phyloP scores from a whole-genome alignment of 2,113 vertebrate genomes.

The Larimichthys crocea region DNA sequence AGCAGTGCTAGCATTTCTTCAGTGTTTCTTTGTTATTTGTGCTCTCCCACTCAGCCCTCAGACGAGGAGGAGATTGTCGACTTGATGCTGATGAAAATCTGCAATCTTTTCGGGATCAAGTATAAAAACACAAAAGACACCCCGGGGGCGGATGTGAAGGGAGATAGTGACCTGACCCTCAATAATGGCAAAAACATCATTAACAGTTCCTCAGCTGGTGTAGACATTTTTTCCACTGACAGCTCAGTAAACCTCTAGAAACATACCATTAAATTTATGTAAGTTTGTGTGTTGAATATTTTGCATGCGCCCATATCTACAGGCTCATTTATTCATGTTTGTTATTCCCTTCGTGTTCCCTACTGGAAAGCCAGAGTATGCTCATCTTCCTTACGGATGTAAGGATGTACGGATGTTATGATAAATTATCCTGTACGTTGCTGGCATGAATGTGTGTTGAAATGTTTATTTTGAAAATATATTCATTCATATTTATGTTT shows the following conservation, averaged over 20 bases:
- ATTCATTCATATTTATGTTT: background rate
- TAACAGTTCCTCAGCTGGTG: background rate
- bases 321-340: background rate
- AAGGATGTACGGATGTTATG: no score
- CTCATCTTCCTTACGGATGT: background rate
- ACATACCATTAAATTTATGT: background rate
- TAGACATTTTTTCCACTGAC: background rate
- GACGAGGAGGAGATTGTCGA: conserved; percentile 93
- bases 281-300: background rate
- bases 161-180: background rate
- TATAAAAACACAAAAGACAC: conserved; percentile 39
- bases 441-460: background rate
- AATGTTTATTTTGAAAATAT: background rate
- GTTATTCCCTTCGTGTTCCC: background rate
- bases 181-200: conserved; percentile 22
- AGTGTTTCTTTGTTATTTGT: background rate
- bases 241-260: background rate
- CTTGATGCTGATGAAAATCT: conserved; percentile 89
- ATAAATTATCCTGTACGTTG: background rate
- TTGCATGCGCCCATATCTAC: background rate
- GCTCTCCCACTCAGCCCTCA: conserved; percentile 81
- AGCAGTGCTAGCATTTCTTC: background rate
- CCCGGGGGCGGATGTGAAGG: background rate
- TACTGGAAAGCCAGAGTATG: background rate
- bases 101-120: conserved; percentile 87